Conservation (phyloP, 2,797 vertebrate species). For the Sternarchorhynchus goeldii region DNA sequence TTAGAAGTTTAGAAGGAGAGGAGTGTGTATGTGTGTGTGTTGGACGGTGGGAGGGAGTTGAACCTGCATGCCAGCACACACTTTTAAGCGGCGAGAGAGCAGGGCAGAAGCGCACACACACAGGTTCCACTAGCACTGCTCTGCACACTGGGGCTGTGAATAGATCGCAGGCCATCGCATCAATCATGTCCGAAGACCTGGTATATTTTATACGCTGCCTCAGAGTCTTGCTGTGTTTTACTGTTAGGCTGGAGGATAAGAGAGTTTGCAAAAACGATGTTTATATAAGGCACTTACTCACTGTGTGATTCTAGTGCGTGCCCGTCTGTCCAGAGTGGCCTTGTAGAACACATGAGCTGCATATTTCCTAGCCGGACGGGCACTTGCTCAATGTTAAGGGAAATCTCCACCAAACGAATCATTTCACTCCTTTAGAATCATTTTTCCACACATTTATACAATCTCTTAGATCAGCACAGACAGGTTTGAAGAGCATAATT, state of each 20-base stretch:
- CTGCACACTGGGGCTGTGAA: not conserved
- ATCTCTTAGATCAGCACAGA: not conserved
- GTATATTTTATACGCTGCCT: conserved; percentile 3
- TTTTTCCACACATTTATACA: not conserved
- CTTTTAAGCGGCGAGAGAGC: conserved; percentile 44
- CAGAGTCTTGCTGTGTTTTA: not conserved
- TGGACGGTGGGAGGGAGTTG: conserved; percentile 1
- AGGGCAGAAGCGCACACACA: conserved; percentile 7
- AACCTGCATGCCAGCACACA: conserved; percentile 50
- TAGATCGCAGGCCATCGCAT: conserved; percentile 22
- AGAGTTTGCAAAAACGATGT: not conserved
- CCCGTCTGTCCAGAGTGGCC: not conserved
- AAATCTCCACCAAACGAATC: not conserved
- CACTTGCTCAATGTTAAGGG: not conserved
- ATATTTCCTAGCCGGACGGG: not conserved
- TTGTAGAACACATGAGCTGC: not conserved
- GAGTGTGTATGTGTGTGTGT: not conserved
- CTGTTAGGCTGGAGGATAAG: not conserved
- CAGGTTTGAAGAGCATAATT: too few species aligned
- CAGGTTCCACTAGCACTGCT: conserved; percentile 24
- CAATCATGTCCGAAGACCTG: conserved; percentile 5
- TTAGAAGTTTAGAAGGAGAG: conserved; percentile 49
- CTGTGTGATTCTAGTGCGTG: not conserved
- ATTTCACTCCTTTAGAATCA: not conserved
- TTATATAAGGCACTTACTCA: conserved; percentile 15